Conservation (phyloP, 2,888 invertebrate genomes). For the Amiota minor region DNA sequence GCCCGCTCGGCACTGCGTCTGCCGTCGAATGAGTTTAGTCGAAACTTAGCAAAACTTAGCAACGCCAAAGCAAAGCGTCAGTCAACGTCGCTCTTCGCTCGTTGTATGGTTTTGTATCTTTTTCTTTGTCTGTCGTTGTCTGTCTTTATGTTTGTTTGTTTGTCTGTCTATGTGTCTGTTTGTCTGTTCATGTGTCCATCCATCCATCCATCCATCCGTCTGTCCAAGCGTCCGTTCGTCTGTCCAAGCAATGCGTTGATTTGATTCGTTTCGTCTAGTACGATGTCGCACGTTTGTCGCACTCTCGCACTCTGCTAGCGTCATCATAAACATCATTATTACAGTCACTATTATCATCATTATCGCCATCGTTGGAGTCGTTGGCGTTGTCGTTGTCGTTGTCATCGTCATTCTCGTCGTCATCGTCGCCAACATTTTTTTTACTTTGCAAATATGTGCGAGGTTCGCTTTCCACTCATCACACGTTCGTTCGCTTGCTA, state of each 20-base stretch:
- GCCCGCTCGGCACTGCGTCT: conserved; percentile 33
- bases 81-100: conserved; percentile 15
- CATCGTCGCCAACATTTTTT: neutral
- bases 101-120: neutral
- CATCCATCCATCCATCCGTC: no score
- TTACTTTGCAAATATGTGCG: neutral
- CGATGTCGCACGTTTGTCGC: no score
- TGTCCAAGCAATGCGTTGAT: no score
- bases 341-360: conserved; percentile 25
- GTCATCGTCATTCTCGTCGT: conserved; percentile 11
- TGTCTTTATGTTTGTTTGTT: neutral
- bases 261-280: no score
- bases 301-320: no score
- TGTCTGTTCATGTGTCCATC: conserved; percentile 4
- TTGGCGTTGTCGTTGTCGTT: conserved; percentile 6
- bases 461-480: conserved; percentile 1
- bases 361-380: conserved; percentile 22
- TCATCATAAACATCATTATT: neutral
- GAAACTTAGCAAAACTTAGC: no score
- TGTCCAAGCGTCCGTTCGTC: neutral
- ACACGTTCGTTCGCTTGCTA: neutral
- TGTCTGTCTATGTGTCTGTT: conserved; percentile 17
- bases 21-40: conserved; percentile 20
- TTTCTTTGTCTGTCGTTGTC: conserved; percentile 26
- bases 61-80: conserved; percentile 13